phyloP scores from a whole-genome alignment of 2,888 invertebrate genomes.

The Bellardia pandia region DNA sequence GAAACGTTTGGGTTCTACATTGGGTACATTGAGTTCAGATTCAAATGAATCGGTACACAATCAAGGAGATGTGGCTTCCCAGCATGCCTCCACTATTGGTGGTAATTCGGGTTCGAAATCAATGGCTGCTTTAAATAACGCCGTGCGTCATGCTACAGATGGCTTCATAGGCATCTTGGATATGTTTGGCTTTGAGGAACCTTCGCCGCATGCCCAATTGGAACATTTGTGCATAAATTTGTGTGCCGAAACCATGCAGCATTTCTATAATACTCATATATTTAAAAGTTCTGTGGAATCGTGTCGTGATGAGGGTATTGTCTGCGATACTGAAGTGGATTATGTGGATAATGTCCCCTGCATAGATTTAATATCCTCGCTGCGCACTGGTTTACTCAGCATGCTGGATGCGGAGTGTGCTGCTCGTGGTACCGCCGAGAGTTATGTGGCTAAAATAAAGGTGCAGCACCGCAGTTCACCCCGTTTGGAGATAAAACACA shows the following conservation, averaged over 20 bases:
- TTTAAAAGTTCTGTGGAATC: slow-evolving; percentile 97
- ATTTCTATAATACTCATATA: slow-evolving; percentile 98
- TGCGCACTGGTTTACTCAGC: slow-evolving; percentile 95
- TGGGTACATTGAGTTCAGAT: slow-evolving; percentile 94
- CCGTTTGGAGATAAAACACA: slow-evolving; percentile 89
- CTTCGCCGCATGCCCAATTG: slow-evolving; percentile 92
- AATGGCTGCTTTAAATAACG: slow-evolving; percentile 96
- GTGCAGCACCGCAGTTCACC: slow-evolving; percentile 92
- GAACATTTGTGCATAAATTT: slow-evolving; percentile 98
- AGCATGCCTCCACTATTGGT: slow-evolving; percentile 93
- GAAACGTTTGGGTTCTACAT: slow-evolving; percentile 91
- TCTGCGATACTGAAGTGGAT: slow-evolving; percentile 94
- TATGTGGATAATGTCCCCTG: slow-evolving; percentile 97
- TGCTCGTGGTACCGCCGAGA: slow-evolving; percentile 91
- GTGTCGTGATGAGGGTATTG: slow-evolving; percentile 96
- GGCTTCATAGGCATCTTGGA: slow-evolving; percentile 98
- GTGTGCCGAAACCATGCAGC: slow-evolving; percentile 98
- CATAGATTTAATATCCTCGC: slow-evolving; percentile 96
- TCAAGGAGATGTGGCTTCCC: slow-evolving; percentile 92
- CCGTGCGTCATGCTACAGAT: slow-evolving; percentile 96
- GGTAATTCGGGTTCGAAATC: slow-evolving; percentile 93
- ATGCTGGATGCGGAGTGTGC: slow-evolving; percentile 97
- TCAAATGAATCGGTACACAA: slow-evolving; percentile 96
- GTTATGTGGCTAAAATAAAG: slow-evolving; percentile 91
- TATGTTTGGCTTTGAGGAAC: slow-evolving; percentile 98